Percentiles rank a stretch among this genome's conserved stretches.
Evolutionary conservation across 2,113 vertebrate genomes (phyloP).

Genomic region (Elachura formosa): DNA sequence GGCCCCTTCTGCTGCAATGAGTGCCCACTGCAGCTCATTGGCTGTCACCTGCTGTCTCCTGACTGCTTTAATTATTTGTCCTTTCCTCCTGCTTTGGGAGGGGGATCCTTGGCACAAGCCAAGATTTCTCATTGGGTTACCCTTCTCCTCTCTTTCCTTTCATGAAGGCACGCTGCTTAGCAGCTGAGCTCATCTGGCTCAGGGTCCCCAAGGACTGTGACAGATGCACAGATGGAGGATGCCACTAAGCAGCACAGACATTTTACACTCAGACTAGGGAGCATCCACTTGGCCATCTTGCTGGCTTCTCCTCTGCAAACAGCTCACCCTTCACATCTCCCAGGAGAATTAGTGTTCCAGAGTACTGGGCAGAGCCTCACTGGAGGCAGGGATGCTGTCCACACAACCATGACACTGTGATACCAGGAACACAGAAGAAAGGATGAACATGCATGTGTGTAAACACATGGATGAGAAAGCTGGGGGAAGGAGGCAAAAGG

Average conservation of each 20-base stretch:
- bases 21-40: rapidly evolving
- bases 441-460: neutral
- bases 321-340: neutral
- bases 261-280: neutral
- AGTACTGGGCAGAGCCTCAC: neutral
- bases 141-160: neutral
- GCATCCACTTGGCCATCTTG: neutral
- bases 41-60: rapidly evolving
- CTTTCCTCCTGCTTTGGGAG: neutral
- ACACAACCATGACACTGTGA: neutral
- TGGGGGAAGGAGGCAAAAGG: neutral
- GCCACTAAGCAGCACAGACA: neutral
- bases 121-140: neutral
- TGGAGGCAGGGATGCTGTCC: neutral
- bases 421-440: neutral
- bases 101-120: neutral
- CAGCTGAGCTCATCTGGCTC: neutral
- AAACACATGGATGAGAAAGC: neutral
- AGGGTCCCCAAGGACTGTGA: neutral
- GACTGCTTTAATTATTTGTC: neutral
- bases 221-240: neutral
- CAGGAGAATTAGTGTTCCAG: neutral
- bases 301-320: neutral
- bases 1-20: neutral
- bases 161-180: neutral